These are phyloP conservation scores for Cottoperca gobio DNA, from an alignment of 2,797 vertebrate genomes.

Conservation along the genomic window DNA sequence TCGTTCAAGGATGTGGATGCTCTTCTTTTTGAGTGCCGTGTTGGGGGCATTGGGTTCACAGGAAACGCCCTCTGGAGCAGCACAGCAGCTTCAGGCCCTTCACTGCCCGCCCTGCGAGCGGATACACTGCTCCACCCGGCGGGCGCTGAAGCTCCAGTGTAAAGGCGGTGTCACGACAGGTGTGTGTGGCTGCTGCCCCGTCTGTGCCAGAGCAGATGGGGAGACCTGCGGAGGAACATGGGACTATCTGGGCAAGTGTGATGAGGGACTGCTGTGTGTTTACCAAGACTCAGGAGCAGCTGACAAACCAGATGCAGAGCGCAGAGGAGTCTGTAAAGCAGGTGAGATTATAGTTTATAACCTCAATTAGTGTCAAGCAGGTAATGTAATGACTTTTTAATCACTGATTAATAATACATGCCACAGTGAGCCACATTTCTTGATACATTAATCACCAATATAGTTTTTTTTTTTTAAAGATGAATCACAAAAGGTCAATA, in stretches of 20 bases:
- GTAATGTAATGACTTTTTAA: neutral
- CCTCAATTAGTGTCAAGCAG: neutral
- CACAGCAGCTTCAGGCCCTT: slow-evolving; percentile 71
- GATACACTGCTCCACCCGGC: slow-evolving; percentile 80
- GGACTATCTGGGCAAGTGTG: slow-evolving; percentile 85
- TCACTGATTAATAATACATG: neutral
- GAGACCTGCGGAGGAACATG: slow-evolving; percentile 82
- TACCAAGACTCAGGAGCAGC: slow-evolving; percentile 54
- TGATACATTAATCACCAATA: neutral
- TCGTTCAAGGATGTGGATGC: slow-evolving; percentile 48
- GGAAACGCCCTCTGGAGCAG: neutral
- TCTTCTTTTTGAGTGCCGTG: slow-evolving; percentile 46
- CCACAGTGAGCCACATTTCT: neutral
- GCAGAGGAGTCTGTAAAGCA: slow-evolving; percentile 74
- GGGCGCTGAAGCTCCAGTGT: slow-evolving; percentile 77
- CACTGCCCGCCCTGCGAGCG: slow-evolving; percentile 83
- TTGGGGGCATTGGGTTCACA: slow-evolving; percentile 51
- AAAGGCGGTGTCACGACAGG: slow-evolving; percentile 80
- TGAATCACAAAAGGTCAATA: neutral
- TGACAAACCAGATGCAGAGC: slow-evolving; percentile 51
- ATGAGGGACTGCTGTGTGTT: slow-evolving; percentile 80
- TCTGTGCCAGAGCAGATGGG: slow-evolving; percentile 73
- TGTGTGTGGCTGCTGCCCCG: slow-evolving; percentile 82
- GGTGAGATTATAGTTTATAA: slow-evolving; percentile 57
- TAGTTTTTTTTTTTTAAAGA: neutral